Evolutionary conservation across 2,113 vertebrate species (phyloP).

Genomic region (Scophthalmus maximus): DNA sequence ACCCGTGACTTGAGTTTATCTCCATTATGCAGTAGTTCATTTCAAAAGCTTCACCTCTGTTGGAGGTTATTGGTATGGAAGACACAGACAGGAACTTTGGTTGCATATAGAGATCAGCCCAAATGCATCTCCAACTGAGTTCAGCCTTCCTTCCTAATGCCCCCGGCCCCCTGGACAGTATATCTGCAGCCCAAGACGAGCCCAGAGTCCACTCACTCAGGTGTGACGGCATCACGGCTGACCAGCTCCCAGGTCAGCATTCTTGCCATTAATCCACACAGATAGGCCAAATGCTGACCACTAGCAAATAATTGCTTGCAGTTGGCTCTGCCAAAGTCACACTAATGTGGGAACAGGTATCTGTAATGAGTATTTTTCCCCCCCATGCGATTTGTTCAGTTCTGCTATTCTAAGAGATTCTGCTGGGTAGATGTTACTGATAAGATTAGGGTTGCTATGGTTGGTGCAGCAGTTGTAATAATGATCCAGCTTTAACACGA

Average conservation of each 20-base stretch:
- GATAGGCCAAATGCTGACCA: constrained; percentile 73
- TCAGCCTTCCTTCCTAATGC: constrained; percentile 52
- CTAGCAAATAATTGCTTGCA: constrained; percentile 64
- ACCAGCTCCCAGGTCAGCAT: constrained; percentile 73
- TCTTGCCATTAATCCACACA: constrained; percentile 70
- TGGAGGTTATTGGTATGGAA: constrained; percentile 69
- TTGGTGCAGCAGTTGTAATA: constrained; percentile 52
- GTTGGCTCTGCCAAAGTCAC: constrained; percentile 58
- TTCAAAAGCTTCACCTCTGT: constrained; percentile 68
- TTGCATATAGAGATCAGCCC: constrained; percentile 52
- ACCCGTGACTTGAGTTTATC: constrained; percentile 72
- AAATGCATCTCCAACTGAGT: constrained; percentile 54
- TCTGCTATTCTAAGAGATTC: constrained; percentile 57
- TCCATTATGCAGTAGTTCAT: constrained; percentile 67
- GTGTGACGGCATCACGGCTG: constrained; percentile 65
- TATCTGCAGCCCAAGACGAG: constrained; percentile 47
- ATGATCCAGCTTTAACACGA: constrained; percentile 44
- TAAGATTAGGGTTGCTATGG: constrained; percentile 60
- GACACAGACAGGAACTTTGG: constrained; percentile 49
- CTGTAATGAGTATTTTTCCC: constrained; percentile 36
- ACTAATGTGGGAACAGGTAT: constrained; percentile 62
- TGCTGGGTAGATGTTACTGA: constrained; percentile 58
- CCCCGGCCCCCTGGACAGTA: constrained; percentile 25
- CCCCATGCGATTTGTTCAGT: constrained; percentile 59
- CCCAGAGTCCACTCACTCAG: constrained; percentile 60